Base-by-base conservation (phyloP, 35 echinoderm and acorn worm genomes). In the Nesometra sesokonis region DNA sequence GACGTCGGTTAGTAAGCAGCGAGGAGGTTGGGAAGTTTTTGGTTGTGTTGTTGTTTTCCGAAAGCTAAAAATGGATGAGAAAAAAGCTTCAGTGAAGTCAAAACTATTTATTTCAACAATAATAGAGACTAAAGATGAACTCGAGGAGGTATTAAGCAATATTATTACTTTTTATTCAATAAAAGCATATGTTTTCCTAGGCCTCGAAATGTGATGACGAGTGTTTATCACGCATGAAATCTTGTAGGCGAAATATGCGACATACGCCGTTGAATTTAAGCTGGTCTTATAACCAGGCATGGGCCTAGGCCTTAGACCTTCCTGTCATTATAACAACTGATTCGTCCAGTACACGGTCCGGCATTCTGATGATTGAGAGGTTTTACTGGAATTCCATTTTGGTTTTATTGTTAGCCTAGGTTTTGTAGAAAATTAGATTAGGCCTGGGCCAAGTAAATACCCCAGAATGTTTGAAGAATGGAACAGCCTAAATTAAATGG, bases 41-140 rank as follows among this genome's bases (percentile, higher is more conserved):
- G 23, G 23, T 67, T 5, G 7, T 67, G 8, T 9, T 67, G 52
- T 27, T 67, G 52, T 67, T 67, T 67, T 67, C 21, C 9, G 8
- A 67, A 67, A 27, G 8, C 21, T 2, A 67, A 67, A 67, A 67
- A 67, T 67, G 52, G 52, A 67, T 17, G 52, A 67, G 23, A 67
- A 67, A 67, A 67, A 67, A 27, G 23, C 52, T 67, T 27, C 21
- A 67, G 52, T 27, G 7, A 88, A 88, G 67, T 93, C 91, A 13
- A 93, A 93, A 79, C 91, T 93, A 13, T 93, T 84, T 76, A 80
- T 87, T 11, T 57, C 87, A 77, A 85, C 83, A 15, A 36, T 85
- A 30, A 35, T 93, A 39, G 91, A 93, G 83, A 47, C 78, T 31
- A 93, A 89, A 37, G 91, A 93, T 93, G 91, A 93, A 37, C 77